Evolutionary conservation across 1,140 invertebrate genomes (phyloP).

Genomic region (Lepidostoma basale): DNA sequence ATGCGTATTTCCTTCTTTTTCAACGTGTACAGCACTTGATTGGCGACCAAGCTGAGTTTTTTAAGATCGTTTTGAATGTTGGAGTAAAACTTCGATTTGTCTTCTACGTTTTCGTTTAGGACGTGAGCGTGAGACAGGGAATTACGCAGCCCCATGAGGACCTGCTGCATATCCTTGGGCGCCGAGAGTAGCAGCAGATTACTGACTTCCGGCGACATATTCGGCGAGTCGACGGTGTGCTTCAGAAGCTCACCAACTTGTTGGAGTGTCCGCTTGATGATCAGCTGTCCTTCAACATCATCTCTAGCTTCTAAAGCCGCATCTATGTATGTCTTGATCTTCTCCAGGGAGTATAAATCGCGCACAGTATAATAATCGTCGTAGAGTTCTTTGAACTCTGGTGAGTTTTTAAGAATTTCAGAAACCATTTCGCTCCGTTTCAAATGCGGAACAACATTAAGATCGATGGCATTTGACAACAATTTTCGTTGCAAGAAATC

Average conservation of each 20-base stretch:
- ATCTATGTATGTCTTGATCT: not conserved
- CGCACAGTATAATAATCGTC: not conserved
- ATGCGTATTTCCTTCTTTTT: not conserved
- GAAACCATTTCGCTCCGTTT: not conserved
- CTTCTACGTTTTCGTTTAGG: not conserved
- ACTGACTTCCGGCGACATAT: not conserved
- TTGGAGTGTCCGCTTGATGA: not conserved
- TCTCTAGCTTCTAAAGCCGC: not conserved
- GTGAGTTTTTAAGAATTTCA: not conserved
- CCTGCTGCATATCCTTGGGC: not conserved
- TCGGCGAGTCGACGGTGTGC: slow-evolving; percentile 3
- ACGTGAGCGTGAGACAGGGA: slow-evolving; percentile 4
- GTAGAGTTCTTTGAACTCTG: not conserved
- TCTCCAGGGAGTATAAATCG: not conserved
- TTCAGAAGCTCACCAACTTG: not conserved
- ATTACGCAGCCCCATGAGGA: not conserved
- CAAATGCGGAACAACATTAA: not conserved
- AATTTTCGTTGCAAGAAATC: not conserved
- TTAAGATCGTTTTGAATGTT: not conserved
- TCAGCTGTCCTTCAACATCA: not conserved
- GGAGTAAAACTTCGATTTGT: not conserved
- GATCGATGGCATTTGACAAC: not conserved
- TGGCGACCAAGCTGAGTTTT: not conserved
- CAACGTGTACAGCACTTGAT: not conserved
- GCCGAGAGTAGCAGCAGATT: slow-evolving; percentile 2